A percentile compares a stretch with the other conserved stretches of the same genome.
phyloP scores from a whole-genome alignment of 2,888 invertebrate species.

The Drosophila pseudotakahashii region DNA sequence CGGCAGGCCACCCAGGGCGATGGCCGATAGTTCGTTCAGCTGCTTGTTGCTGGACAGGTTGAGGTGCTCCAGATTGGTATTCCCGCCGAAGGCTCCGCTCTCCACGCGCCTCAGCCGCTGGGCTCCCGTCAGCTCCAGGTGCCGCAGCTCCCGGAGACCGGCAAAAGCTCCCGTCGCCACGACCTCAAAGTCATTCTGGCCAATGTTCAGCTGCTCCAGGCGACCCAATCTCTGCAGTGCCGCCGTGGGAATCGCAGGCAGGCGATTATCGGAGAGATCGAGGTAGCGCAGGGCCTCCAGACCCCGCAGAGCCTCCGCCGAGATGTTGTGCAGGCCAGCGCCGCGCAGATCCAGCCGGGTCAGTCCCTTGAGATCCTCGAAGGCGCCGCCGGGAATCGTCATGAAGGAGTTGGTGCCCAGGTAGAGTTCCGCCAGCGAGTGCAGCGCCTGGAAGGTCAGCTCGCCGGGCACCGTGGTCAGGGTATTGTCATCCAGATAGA shows the following conservation, averaged over 20 bases:
- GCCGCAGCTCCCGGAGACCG: constrained; percentile 90
- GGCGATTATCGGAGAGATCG: constrained; percentile 92
- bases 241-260: constrained; percentile 90
- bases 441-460: constrained; percentile 88
- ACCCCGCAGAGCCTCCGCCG: constrained; percentile 90
- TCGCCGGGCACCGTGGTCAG: constrained; percentile 90
- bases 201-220: constrained; percentile 91
- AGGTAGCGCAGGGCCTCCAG: constrained; percentile 89
- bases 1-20: constrained; percentile 91
- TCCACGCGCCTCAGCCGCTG: constrained; percentile 89
- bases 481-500: constrained; percentile 94
- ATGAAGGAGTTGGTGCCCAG: constrained; percentile 93
- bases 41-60: constrained; percentile 91
- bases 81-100: constrained; percentile 91
- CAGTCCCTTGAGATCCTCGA: constrained; percentile 90
- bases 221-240: constrained; percentile 89
- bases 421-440: constrained; percentile 92
- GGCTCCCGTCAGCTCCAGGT: constrained; percentile 92
- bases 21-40: constrained; percentile 89
- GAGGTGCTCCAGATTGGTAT: constrained; percentile 91
- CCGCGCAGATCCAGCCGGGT: constrained; percentile 92
- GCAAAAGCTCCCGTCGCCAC: constrained; percentile 90
- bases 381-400: constrained; percentile 90
- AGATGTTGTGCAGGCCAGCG: constrained; percentile 92
- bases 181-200: constrained; percentile 91